phyloP scores from a whole-genome alignment of 2,797 vertebrate species.

The Dromococcyx pavoninus region DNA sequence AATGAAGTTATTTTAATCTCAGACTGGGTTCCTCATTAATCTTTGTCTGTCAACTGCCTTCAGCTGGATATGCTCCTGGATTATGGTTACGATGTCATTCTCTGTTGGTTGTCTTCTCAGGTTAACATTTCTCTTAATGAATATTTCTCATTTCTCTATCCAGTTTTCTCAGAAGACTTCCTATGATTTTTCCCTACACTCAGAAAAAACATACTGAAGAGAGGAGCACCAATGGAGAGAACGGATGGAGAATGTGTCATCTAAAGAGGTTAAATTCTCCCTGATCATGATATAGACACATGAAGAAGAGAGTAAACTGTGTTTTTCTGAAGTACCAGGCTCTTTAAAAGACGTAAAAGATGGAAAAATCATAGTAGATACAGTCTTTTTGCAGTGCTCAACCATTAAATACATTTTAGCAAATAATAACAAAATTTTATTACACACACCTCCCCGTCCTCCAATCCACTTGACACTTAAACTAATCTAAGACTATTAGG shows the following conservation, averaged over 20 bases:
- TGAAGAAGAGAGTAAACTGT: not conserved
- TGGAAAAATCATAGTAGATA: not conserved
- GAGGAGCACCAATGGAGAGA: not conserved
- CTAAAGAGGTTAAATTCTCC: not conserved
- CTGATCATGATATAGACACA: not conserved
- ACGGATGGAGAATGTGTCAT: not conserved
- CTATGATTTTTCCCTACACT: not conserved
- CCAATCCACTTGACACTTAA: not conserved
- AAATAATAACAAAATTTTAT: not conserved
- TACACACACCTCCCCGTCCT: not conserved
- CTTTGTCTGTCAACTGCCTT: not conserved
- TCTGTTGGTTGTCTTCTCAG: not conserved
- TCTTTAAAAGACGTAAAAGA: not conserved
- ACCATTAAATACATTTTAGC: not conserved
- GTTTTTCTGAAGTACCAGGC: not conserved
- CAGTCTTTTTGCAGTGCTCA: not conserved
- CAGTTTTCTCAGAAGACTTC: not conserved
- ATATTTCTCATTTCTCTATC: not conserved
- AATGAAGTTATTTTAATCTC: not conserved
- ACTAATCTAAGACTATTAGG: not conserved
- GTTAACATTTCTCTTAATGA: not conserved
- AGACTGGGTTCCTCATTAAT: not conserved
- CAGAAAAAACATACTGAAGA: not conserved
- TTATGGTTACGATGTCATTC: not conserved
- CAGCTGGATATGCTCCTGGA: not conserved